phyloP scores from a whole-genome alignment of 2,113 vertebrate genomes.

The Tapirus terrestris region DNA sequence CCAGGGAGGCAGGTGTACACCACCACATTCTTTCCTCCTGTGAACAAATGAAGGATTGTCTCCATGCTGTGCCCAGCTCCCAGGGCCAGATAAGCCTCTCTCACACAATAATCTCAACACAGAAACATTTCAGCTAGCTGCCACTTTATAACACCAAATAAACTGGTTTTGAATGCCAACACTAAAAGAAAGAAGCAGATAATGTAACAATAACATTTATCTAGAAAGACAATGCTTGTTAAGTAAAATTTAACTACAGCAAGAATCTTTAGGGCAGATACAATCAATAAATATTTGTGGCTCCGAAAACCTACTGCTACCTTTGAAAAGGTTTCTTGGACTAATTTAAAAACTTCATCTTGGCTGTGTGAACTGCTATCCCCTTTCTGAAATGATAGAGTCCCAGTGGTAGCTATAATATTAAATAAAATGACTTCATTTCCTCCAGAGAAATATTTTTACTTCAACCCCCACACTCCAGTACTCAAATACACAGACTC shows the following conservation, averaged over 20 bases:
- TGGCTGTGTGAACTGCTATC: conserved; percentile 2
- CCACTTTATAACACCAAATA: neutral
- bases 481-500: conserved; percentile 33
- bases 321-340: conserved; percentile 30
- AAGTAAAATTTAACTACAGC: neutral
- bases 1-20: conserved; percentile 60
- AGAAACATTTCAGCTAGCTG: neutral
- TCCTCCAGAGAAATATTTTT: conserved; percentile 81
- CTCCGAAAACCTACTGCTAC: neutral
- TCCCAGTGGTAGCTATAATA: conserved; percentile 61
- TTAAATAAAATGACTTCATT: conserved; percentile 83
- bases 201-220: neutral
- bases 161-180: neutral
- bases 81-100: conserved; percentile 5
- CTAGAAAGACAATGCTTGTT: neutral
- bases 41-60: conserved; percentile 64
- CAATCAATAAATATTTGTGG: neutral
- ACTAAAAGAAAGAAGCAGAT: neutral
- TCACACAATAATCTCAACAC: neutral
- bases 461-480: conserved; percentile 64
- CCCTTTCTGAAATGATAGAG: conserved; percentile 69
- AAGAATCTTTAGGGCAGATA: neutral
- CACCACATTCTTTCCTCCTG: neutral
- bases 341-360: conserved; percentile 24
- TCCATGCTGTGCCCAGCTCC: neutral